Percentiles rank a stretch among this genome's conserved stretches.
Conservation (phyloP, 2,888 invertebrate genomes). For the Melolontha melolontha region DNA sequence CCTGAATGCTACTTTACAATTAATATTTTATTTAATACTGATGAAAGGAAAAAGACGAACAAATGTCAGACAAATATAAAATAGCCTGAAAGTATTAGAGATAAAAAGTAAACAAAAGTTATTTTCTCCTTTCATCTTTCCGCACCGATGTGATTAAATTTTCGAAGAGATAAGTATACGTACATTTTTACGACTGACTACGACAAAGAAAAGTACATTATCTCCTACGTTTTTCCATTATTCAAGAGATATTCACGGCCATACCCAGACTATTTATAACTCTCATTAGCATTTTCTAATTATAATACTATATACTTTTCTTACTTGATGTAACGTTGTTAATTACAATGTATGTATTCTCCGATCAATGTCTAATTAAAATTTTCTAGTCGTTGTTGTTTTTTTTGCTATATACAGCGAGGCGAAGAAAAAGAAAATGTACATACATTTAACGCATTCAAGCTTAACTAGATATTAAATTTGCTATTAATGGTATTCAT, state of each 20-base stretch:
- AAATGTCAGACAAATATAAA: no score
- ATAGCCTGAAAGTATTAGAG: no score
- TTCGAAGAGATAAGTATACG: background rate
- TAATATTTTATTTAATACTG: no score
- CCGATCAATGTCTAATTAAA: conserved; percentile 14
- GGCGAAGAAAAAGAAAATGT: background rate
- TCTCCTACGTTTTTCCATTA: conserved; percentile 39
- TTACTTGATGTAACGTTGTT: conserved; percentile 28
- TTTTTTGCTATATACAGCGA: background rate
- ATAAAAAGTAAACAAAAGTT: no score
- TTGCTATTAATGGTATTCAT: background rate
- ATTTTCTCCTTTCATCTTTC: no score
- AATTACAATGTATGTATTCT: conserved; percentile 18
- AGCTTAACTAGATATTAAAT: background rate
- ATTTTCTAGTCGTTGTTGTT: conserved; percentile 17
- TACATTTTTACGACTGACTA: conserved; percentile 15
- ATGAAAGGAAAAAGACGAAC: no score
- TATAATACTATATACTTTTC: conserved; percentile 38
- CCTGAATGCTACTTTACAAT: no score
- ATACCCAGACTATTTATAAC: conserved; percentile 39
- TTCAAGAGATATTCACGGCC: conserved; percentile 36
- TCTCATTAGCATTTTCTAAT: conserved; percentile 43
- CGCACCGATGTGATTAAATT: no score
- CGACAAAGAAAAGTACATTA: conserved; percentile 19
- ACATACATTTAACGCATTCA: background rate